Evolutionary conservation across 2,113 vertebrate species (phyloP).

Genomic region (Brachyhypopomus occidentalis): DNA sequence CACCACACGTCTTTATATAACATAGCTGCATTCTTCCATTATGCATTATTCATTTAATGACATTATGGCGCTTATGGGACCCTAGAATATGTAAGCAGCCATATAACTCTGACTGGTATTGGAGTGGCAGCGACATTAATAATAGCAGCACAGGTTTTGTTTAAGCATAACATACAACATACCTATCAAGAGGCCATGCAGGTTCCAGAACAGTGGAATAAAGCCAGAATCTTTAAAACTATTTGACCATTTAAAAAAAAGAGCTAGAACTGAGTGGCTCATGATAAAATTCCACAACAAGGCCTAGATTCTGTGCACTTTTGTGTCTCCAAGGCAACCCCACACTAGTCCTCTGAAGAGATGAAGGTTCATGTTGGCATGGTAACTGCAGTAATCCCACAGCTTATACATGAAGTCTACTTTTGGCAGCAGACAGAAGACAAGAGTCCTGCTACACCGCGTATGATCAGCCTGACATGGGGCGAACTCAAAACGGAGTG

Average conservation of each 20-base stretch:
- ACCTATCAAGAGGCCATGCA: not conserved
- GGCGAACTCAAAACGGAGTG: not conserved
- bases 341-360: conserved; percentile 40
- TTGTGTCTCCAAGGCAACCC: conserved; percentile 47
- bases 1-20: not conserved
- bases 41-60: not conserved
- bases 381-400: conserved; percentile 41
- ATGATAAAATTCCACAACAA: conserved; percentile 29
- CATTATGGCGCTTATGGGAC: not conserved
- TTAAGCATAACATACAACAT: not conserved
- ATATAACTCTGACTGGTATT: not conserved
- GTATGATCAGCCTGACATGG: not conserved
- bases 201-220: not conserved
- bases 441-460: not conserved
- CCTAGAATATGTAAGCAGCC: not conserved
- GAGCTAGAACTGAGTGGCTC: not conserved
- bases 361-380: conserved; percentile 52
- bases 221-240: not conserved
- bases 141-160: not conserved
- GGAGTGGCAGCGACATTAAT: not conserved
- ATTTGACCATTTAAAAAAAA: not conserved
- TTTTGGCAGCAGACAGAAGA: conserved; percentile 33
- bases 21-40: not conserved
- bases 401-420: conserved; percentile 25
- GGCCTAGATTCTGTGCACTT: conserved; percentile 31